phyloP scores from a whole-genome alignment of 2,113 vertebrate genomes.

The Menura novaehollandiae region DNA sequence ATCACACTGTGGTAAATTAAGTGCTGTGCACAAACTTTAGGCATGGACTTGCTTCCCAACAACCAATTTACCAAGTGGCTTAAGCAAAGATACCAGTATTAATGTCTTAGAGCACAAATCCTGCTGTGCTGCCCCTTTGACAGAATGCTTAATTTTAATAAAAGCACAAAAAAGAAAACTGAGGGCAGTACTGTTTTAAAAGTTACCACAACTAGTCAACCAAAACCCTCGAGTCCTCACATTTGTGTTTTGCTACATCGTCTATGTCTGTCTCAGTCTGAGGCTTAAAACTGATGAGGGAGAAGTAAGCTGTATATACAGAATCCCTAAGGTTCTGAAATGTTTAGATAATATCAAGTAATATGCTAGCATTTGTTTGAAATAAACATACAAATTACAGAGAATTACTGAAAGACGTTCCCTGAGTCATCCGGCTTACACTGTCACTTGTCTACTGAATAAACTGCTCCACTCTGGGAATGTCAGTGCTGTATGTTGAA shows the following conservation, averaged over 20 bases:
- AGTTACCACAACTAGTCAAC: not conserved
- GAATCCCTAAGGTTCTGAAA: not conserved
- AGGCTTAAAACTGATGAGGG: not conserved
- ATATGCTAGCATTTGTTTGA: conserved; percentile 2
- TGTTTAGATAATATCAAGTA: not conserved
- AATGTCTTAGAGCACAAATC: not conserved
- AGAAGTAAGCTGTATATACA: not conserved
- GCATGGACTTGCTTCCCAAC: not conserved
- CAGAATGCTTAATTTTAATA: not conserved
- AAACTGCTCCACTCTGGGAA: not conserved
- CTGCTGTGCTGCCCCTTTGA: not conserved
- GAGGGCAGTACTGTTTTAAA: not conserved
- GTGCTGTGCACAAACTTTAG: not conserved
- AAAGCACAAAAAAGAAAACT: not conserved
- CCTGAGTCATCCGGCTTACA: not conserved
- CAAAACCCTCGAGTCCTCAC: not conserved
- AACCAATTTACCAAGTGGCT: not conserved
- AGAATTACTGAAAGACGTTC: not conserved
- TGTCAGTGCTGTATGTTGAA: not conserved
- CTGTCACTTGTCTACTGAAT: not conserved
- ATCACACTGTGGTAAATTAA: not conserved
- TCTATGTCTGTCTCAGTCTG: not conserved
- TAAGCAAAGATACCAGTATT: not conserved
- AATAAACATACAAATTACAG: not conserved
- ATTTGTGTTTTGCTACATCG: not conserved